A percentile compares a stretch with the other conserved stretches of the same genome.
Conservation (phyloP, 2,797 vertebrate species). For the Typhlichthys subterraneus region DNA sequence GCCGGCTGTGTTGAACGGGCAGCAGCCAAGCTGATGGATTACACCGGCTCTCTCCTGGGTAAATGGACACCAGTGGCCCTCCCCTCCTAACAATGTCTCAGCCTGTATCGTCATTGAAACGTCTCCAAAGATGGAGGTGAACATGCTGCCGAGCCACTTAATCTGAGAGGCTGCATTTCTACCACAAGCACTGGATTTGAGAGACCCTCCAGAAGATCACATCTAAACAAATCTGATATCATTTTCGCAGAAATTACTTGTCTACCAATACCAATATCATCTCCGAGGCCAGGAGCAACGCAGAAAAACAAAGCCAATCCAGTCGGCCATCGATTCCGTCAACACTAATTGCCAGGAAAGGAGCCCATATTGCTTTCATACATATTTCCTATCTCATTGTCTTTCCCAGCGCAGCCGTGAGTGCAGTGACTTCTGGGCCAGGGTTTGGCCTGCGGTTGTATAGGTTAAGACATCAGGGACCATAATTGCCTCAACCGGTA, state of each 20-base stretch:
- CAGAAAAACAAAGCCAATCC: slow-evolving; percentile 67
- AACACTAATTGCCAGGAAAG: slow-evolving; percentile 78
- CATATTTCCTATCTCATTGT: slow-evolving; percentile 48
- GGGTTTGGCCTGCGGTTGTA: slow-evolving; percentile 39
- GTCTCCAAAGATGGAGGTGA: slow-evolving; percentile 77
- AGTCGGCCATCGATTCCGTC: slow-evolving; percentile 73
- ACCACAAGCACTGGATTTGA: slow-evolving; percentile 56
- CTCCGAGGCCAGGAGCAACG: slow-evolving; percentile 36
- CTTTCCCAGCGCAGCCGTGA: slow-evolving; percentile 28
- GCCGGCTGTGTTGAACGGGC: slow-evolving; percentile 63
- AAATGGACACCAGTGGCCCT: slow-evolving; percentile 73
- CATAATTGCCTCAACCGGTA: slow-evolving; percentile 17
- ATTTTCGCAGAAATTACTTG: slow-evolving; percentile 60
- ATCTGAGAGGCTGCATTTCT: slow-evolving; percentile 70
- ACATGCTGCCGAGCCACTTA: slow-evolving; percentile 75
- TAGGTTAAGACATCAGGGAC: slow-evolving; percentile 54
- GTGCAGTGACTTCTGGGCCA: slow-evolving; percentile 23
- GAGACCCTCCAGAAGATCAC: slow-evolving; percentile 56
- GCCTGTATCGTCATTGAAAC: slow-evolving; percentile 78
- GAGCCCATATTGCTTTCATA: slow-evolving; percentile 73
- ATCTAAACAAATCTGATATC: slow-evolving; percentile 67
- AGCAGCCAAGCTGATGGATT: slow-evolving; percentile 77
- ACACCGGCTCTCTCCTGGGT: slow-evolving; percentile 73
- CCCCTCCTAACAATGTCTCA: slow-evolving; percentile 70
- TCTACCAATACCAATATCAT: slow-evolving; percentile 60